These are phyloP conservation scores for Tribolium madens DNA, from an alignment of 1,140 invertebrate species.

Conservation along the genomic window DNA sequence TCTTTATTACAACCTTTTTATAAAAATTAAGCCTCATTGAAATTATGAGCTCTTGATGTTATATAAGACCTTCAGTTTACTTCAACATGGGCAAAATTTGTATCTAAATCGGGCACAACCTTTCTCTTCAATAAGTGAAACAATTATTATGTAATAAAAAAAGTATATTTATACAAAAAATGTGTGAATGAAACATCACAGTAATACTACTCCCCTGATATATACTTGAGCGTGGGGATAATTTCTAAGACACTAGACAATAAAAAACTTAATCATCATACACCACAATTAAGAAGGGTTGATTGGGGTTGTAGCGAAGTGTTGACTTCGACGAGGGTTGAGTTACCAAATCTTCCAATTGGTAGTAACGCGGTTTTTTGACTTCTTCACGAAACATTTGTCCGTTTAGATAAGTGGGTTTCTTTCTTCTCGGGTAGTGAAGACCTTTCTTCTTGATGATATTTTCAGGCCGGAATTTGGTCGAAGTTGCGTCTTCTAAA, in stretches of 20 bases:
- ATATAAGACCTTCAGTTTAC: not conserved
- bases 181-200: not conserved
- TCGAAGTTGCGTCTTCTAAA: not conserved
- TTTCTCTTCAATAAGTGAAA: not conserved
- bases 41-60: not conserved
- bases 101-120: not conserved
- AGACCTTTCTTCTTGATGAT: constrained; percentile 4
- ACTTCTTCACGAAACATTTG: constrained; percentile 14
- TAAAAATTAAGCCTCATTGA: too few relatives aligned
- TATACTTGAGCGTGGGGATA: not conserved
- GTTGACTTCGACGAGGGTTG: not conserved
- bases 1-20: constrained; percentile 27
- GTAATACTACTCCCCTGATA: not conserved
- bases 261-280: constrained; percentile 22
- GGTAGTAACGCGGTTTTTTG: not conserved
- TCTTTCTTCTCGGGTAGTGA: constrained; percentile 8
- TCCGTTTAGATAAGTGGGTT: constrained; percentile 1
- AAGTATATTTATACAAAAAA: not conserved
- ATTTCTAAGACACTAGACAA: not conserved
- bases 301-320: not conserved
- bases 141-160: not conserved
- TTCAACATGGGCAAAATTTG: not conserved
- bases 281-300: constrained; percentile 13
- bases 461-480: not conserved
- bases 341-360: not conserved